Percentiles rank a stretch among this genome's conserved stretches.
phyloP scores from a whole-genome alignment of 1,140 invertebrate species.

The Hyphantria cunea region DNA sequence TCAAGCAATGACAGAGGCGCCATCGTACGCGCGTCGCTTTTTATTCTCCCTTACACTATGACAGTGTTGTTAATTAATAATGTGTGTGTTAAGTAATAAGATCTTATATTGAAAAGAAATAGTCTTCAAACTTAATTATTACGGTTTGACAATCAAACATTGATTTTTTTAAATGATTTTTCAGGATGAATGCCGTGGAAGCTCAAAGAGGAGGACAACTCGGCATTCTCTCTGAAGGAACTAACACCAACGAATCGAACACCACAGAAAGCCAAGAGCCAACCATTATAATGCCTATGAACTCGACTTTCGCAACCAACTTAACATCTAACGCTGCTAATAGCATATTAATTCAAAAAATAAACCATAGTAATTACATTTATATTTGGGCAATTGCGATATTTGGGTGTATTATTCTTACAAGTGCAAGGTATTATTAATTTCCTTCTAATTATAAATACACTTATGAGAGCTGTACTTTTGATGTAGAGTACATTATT shows the following conservation, averaged over 20 bases:
- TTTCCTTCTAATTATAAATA: background rate
- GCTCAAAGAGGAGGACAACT: background rate
- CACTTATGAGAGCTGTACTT: background rate
- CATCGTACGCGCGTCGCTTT: no score
- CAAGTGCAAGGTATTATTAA: constrained; percentile 67
- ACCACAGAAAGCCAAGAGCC: background rate
- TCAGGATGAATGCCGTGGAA: constrained; percentile 71
- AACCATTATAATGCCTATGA: background rate
- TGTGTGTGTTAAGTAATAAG: background rate
- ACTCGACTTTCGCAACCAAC: background rate
- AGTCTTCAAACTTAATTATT: background rate
- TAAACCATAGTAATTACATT: constrained; percentile 76
- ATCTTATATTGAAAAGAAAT: background rate
- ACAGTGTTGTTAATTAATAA: no score
- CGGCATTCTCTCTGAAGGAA: background rate
- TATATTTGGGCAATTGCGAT: constrained; percentile 83
- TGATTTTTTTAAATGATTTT: constrained; percentile 21
- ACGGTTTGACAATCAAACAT: background rate
- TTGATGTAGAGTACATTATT: no score
- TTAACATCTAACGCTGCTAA: constrained; percentile 31
- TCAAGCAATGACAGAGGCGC: no score
- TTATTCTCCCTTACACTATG: no score
- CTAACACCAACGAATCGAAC: background rate
- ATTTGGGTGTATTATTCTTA: constrained; percentile 81
- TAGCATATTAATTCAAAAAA: constrained; percentile 18